Conservation (phyloP, 2,113 vertebrate species). For the Amazona vittata region DNA sequence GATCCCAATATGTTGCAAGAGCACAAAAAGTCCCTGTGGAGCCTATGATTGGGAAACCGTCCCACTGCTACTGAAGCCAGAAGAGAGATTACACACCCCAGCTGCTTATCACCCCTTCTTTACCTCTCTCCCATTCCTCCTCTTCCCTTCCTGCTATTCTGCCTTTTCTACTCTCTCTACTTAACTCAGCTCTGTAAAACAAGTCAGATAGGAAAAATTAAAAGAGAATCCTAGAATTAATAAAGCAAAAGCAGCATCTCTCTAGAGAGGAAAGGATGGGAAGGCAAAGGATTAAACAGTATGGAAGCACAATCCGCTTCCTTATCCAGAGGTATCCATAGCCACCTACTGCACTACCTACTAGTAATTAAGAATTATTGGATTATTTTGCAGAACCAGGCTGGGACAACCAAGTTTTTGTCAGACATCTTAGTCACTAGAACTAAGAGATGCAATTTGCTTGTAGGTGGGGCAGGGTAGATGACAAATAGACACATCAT, state of each 20-base stretch:
- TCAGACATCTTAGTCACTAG: neutral
- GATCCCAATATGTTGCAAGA: neutral
- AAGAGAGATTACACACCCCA: neutral
- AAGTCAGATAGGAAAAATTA: neutral
- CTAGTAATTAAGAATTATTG: neutral
- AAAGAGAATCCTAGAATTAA: neutral
- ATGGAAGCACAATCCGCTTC: neutral
- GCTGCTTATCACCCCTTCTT: neutral
- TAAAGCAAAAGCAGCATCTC: neutral
- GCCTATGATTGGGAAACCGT: neutral
- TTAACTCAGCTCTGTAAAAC: neutral
- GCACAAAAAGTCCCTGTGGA: neutral
- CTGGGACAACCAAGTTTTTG: neutral
- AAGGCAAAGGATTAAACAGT: neutral
- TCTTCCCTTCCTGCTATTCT: neutral
- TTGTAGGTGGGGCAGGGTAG: neutral
- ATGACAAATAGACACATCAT: neutral
- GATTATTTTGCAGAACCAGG: neutral
- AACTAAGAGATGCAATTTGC: neutral
- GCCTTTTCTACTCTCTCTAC: neutral
- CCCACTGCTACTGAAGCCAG: neutral
- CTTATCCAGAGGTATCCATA: neutral
- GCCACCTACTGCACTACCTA: neutral
- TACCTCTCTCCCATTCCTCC: neutral
- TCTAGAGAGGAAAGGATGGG: neutral